Percentiles rank a stretch among this genome's conserved stretches.
Evolutionary conservation across 2,888 invertebrate genomes (phyloP).

Genomic region (Plusia festucae): DNA sequence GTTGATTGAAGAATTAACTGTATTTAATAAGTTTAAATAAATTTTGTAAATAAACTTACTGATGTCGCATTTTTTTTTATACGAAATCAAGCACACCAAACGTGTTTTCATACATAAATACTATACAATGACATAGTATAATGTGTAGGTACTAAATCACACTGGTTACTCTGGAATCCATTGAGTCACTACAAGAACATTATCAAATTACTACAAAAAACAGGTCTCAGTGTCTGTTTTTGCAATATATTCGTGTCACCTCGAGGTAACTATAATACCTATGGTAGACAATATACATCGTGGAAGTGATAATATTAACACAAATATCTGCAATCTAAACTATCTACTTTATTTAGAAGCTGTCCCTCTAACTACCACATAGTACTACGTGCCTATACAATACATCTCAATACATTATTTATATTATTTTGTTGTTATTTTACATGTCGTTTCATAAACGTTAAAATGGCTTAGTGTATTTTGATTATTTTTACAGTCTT

Average conservation of each 20-base stretch:
- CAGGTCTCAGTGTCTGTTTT: neutral
- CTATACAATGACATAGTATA: too few relatives aligned
- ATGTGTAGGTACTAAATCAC: too few relatives aligned
- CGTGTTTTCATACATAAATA: too few relatives aligned
- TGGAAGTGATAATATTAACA: neutral
- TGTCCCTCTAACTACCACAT: too few relatives aligned
- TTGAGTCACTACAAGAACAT: neutral
- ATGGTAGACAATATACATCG: neutral
- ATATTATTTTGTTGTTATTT: too few relatives aligned
- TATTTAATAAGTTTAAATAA: conserved; percentile 58
- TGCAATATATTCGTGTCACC: neutral
- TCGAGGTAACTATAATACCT: neutral
- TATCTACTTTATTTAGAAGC: neutral
- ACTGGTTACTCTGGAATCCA: neutral
- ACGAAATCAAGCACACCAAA: neutral
- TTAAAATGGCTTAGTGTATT: too few relatives aligned
- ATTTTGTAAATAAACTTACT: conserved; percentile 53
- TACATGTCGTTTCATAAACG: too few relatives aligned
- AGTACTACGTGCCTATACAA: too few relatives aligned
- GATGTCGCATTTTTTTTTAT: conserved; percentile 26
- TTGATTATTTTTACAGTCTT: too few relatives aligned
- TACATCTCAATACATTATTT: too few relatives aligned
- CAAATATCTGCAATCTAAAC: neutral
- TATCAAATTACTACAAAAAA: neutral
- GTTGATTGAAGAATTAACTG: conserved; percentile 46